Evolutionary conservation across 1,140 invertebrate genomes (phyloP).

Genomic region (Gryllus bimaculatus): DNA sequence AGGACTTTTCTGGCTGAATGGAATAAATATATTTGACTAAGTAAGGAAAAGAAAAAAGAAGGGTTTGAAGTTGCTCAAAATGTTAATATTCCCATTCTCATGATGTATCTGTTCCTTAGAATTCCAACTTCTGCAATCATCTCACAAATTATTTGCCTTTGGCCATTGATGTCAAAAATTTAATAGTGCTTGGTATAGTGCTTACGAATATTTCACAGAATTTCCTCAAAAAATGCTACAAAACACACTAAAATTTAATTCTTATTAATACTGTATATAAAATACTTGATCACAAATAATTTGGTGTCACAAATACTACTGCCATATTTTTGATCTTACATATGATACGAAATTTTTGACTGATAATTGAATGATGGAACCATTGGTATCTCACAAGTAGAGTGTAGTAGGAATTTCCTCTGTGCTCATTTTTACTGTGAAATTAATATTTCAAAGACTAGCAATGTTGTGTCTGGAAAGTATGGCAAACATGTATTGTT

Average conservation of each 20-base stretch:
- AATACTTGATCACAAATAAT: not conserved
- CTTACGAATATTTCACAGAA: not conserved
- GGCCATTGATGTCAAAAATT: not conserved
- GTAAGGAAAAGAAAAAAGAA: too few relatives aligned
- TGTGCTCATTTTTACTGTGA: not conserved
- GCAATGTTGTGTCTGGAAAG: not conserved
- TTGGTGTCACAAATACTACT: conserved; percentile 1
- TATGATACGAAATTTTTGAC: not conserved
- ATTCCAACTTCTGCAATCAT: too few relatives aligned
- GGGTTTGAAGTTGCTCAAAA: too few relatives aligned
- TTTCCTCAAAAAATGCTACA: not conserved
- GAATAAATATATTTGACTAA: too few relatives aligned
- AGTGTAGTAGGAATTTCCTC: not conserved
- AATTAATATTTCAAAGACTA: not conserved
- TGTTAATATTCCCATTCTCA: too few relatives aligned
- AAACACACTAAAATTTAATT: not conserved
- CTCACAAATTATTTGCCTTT: too few relatives aligned
- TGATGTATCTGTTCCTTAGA: too few relatives aligned
- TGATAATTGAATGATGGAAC: too few relatives aligned
- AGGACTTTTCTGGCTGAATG: too few relatives aligned
- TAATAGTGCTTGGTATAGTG: not conserved
- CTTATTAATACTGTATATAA: not conserved
- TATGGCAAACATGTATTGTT: not conserved
- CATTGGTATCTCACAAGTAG: too few relatives aligned
- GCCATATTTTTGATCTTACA: not conserved